Evolutionary conservation across 1,140 invertebrate species (phyloP).

Genomic region (Hyles euphorbiae): DNA sequence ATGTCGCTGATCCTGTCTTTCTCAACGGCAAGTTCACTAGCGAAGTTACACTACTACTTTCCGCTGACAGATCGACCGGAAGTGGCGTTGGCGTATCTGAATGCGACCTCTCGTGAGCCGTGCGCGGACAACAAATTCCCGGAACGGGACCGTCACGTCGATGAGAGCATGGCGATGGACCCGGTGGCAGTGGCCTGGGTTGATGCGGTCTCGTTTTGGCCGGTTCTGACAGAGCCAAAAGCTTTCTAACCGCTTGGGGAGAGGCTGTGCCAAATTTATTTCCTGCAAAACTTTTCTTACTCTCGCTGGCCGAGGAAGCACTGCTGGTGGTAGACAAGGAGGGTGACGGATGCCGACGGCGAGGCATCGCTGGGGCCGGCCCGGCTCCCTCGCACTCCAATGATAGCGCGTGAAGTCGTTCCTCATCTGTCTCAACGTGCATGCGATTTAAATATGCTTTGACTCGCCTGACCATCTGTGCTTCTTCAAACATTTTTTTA

Average conservation of each 20-base stretch:
- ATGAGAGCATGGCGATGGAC: conserved; percentile 81
- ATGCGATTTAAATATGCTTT: conserved; percentile 96
- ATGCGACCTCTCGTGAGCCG: conserved; percentile 90
- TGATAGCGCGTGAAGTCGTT: conserved; percentile 90
- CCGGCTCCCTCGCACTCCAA: conserved; percentile 89
- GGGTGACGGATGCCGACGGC: conserved; percentile 88
- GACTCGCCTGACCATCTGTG: conserved; percentile 97
- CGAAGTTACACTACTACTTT: conserved; percentile 96
- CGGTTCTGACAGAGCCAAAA: conserved; percentile 90
- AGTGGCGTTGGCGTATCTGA: conserved; percentile 91
- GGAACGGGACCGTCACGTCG: conserved; percentile 78
- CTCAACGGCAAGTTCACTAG: conserved; percentile 91
- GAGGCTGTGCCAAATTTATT: conserved; percentile 93
- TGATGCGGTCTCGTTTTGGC: conserved; percentile 92
- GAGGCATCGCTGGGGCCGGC: conserved; percentile 75
- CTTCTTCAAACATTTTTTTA: conserved; percentile 99
- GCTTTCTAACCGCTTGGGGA: conserved; percentile 95
- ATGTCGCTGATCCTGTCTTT: conserved; percentile 91
- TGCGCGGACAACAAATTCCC: conserved; percentile 60
- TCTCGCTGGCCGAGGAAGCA: conserved; percentile 91
- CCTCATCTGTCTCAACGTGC: conserved; percentile 94
- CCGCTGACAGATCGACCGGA: conserved; percentile 92
- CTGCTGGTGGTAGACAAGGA: conserved; percentile 93
- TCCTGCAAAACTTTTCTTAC: conserved; percentile 77
- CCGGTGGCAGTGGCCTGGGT: conserved; percentile 79